phyloP scores from a whole-genome alignment of 2,888 invertebrate species.

The Aelia acuminata region DNA sequence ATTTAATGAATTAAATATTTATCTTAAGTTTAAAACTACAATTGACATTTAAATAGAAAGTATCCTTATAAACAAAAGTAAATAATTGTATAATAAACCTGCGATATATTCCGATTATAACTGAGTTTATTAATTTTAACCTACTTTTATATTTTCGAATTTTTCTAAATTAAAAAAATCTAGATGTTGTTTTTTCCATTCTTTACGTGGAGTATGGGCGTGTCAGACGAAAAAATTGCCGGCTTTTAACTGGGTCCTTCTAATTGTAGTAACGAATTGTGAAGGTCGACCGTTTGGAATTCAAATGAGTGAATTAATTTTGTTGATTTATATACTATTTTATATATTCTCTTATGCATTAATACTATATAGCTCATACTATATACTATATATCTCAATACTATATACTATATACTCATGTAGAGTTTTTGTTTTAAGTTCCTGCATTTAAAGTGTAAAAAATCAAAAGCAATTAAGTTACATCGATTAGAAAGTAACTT shows the following conservation, averaged over 20 bases:
- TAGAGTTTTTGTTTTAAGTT: no score
- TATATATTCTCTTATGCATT: not conserved
- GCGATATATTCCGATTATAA: no score
- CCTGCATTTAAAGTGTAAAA: no score
- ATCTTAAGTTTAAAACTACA: not conserved
- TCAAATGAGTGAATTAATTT: constrained; percentile 19
- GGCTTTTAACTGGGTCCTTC: constrained; percentile 34
- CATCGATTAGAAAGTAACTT: not conserved
- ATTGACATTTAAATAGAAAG: not conserved
- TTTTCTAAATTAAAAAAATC: not conserved
- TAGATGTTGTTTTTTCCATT: not conserved
- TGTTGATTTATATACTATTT: not conserved
- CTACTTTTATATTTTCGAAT: not conserved
- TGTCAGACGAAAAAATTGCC: constrained; percentile 49
- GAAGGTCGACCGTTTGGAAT: constrained; percentile 25
- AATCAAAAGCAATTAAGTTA: no score
- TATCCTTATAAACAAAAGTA: not conserved
- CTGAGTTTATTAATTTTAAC: not conserved
- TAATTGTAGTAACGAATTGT: constrained; percentile 42
- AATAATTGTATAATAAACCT: no score
- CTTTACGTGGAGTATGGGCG: constrained; percentile 38
- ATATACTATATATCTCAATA: no score
- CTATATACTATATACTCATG: no score
- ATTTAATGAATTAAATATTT: not conserved
- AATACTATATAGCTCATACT: not conserved